phyloP scores from a whole-genome alignment of 2,113 vertebrate genomes.

The Procapra przewalskii region DNA sequence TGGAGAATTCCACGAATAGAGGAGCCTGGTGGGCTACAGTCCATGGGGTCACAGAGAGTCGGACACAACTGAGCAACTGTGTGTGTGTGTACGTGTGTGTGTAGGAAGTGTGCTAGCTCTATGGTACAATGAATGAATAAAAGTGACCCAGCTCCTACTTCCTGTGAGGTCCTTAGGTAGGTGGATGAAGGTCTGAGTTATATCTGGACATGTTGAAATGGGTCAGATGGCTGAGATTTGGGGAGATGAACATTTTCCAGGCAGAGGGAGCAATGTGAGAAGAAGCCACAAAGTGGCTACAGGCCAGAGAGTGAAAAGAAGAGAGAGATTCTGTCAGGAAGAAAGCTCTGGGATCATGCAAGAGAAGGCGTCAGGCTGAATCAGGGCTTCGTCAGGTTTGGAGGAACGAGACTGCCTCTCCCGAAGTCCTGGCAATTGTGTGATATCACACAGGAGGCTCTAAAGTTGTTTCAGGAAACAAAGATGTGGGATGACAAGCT shows the following conservation, averaged over 20 bases:
- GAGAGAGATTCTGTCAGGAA: no score
- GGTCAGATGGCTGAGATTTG: no score
- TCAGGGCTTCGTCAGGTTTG: not conserved
- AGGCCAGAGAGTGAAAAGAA: not conserved
- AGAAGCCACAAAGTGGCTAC: not conserved
- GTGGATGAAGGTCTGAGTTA: rapidly evolving
- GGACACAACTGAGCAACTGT: not conserved
- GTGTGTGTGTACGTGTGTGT: not conserved
- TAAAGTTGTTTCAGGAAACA: not conserved
- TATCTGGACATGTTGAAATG: not conserved
- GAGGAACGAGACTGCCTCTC: not conserved
- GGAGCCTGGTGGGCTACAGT: not conserved
- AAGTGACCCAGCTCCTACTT: no score
- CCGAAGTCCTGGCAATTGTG: not conserved
- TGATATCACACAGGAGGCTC: not conserved
- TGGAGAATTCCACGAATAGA: not conserved
- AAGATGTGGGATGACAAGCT: no score
- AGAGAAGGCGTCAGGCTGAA: rapidly evolving
- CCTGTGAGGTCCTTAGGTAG: not conserved
- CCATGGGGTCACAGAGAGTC: not conserved
- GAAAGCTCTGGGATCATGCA: rapidly evolving
- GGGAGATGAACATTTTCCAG: not conserved
- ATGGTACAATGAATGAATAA: not conserved
- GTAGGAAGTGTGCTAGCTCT: not conserved
- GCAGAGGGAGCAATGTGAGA: rapidly evolving